phyloP scores from a whole-genome alignment of 2,113 vertebrate species.

The Grus americana region DNA sequence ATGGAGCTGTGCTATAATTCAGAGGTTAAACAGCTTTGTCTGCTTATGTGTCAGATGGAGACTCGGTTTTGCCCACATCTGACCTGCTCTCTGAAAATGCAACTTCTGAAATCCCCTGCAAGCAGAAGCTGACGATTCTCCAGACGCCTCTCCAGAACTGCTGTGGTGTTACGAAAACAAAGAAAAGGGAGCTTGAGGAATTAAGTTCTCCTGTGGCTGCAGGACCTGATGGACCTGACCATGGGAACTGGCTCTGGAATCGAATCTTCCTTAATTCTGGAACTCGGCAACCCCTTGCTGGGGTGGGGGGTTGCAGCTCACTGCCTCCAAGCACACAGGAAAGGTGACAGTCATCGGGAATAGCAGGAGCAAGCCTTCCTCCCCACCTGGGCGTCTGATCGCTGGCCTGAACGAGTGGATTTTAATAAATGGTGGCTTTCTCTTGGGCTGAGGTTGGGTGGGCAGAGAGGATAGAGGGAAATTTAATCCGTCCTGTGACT shows the following conservation, averaged over 20 bases:
- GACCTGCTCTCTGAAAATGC: conserved; percentile 49
- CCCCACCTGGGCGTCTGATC: conserved; percentile 17
- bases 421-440: conserved; percentile 46
- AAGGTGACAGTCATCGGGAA: background rate
- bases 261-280: background rate
- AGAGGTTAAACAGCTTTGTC: conserved; percentile 51
- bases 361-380: background rate
- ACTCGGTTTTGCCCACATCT: conserved; percentile 44
- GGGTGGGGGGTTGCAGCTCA: background rate
- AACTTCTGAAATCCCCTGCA: conserved; percentile 21
- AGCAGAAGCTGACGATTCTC: conserved; percentile 35
- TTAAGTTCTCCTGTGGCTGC: conserved; percentile 28
- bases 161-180: conserved; percentile 13
- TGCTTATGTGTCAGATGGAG: conserved; percentile 53
- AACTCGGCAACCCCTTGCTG: conserved; percentile 4
- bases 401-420: background rate
- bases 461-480: conserved; percentile 44
- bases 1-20: conserved; percentile 44
- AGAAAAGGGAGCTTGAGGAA: conserved; percentile 47
- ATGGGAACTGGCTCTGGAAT: conserved; percentile 6
- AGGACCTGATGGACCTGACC: conserved; percentile 33
- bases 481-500: background rate
- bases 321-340: background rate
- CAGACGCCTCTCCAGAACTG: conserved; percentile 54
- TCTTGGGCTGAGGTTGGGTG: conserved; percentile 35